A percentile compares a stretch with the other conserved stretches of the same genome.
phyloP scores from a whole-genome alignment of 2,113 vertebrate genomes.

The Fukomys damarensis region DNA sequence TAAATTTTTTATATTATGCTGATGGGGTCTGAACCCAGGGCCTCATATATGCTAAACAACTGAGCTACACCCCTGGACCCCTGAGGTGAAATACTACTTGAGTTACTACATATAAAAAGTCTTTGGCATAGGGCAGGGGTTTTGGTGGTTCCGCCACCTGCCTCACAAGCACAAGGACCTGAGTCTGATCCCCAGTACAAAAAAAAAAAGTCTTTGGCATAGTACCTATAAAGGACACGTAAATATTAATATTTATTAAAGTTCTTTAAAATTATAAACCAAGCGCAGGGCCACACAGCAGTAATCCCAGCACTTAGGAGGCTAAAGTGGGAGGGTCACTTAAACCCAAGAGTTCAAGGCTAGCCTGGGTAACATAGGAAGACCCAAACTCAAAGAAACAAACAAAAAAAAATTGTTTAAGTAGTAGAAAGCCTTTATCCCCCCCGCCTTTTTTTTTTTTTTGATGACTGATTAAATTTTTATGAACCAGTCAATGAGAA shows the following conservation, averaged over 20 bases:
- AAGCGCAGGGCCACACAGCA: not conserved
- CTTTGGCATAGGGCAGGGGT: not conserved
- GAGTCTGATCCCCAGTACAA: too few species aligned
- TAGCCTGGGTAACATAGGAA: not conserved
- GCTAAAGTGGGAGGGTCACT: not conserved
- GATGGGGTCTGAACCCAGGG: not conserved
- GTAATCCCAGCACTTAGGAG: not conserved
- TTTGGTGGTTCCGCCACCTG: too few species aligned
- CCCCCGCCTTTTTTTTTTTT: not conserved
- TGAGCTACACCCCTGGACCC: not conserved
- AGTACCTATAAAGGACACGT: not conserved
- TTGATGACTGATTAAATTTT: not conserved
- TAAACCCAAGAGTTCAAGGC: not conserved
- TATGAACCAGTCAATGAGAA: not conserved
- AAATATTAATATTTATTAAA: not conserved
- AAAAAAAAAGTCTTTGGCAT: not conserved
- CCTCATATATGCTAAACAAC: not conserved
- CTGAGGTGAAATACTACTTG: constrained; percentile 31
- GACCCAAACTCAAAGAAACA: too few species aligned
- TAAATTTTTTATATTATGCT: not conserved
- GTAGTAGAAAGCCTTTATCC: not conserved
- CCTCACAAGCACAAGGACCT: too few species aligned
- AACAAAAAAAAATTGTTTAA: not conserved
- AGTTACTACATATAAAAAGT: not conserved
- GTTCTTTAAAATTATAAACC: not conserved